Conservation (phyloP, 1,140 invertebrate species). For the Brachionus calyciflorus region DNA sequence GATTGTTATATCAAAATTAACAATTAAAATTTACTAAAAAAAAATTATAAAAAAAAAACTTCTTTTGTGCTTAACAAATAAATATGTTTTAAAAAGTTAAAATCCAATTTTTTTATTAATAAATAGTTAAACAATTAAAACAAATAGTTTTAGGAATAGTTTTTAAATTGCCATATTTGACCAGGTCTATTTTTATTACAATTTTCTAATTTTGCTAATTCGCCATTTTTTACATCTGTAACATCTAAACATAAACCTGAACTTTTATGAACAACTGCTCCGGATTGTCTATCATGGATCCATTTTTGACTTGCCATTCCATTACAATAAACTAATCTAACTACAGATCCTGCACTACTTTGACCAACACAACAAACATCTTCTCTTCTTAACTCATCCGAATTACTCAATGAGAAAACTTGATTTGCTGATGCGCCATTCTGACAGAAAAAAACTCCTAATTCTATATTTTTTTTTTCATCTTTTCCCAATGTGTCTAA, state of each 20-base stretch:
- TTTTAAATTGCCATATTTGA: slow-evolving; percentile 54
- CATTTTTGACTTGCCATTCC: slow-evolving; percentile 18
- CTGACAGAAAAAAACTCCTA: slow-evolving; percentile 76
- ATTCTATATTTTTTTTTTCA: slow-evolving; percentile 62
- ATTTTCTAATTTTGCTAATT: slow-evolving; percentile 49
- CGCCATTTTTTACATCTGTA: slow-evolving; percentile 49
- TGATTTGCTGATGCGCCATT: slow-evolving; percentile 65
- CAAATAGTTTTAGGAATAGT: slow-evolving; percentile 36
- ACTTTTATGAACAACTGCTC: slow-evolving; percentile 50
- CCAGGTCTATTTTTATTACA: slow-evolving; percentile 51
- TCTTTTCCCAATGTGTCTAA: slow-evolving; percentile 75
- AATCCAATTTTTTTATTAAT: neutral
- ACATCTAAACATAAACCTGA: slow-evolving; percentile 53
- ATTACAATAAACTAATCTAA: slow-evolving; percentile 10
- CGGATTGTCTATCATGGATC: slow-evolving; percentile 49
- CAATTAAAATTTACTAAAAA: no score
- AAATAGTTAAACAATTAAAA: slow-evolving; percentile 17
- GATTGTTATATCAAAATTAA: no score
- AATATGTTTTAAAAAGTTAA: no score
- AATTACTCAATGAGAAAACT: slow-evolving; percentile 70
- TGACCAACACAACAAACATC: slow-evolving; percentile 65
- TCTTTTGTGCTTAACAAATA: no score
- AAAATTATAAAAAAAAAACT: no score
- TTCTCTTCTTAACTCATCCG: slow-evolving; percentile 73
- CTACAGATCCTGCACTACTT: neutral